Evolutionary conservation across 2,888 invertebrate genomes (phyloP), one percentile per base, ranked within the genome.

Genomic region (Cryptosula pallasiana): DNA sequence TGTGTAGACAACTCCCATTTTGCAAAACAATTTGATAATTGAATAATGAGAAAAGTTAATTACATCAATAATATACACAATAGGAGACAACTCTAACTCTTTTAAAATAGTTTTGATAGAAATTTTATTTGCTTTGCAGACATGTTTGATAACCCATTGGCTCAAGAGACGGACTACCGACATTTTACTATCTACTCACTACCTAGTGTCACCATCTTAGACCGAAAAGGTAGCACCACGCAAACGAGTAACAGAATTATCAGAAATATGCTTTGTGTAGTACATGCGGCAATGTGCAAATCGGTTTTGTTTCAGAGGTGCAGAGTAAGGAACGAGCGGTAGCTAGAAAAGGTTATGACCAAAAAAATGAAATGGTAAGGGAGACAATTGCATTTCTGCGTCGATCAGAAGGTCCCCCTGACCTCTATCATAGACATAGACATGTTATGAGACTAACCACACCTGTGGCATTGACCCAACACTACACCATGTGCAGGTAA

Each of bases 81-180:
- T n/a, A n/a, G n/a, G n/a, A n/a, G n/a, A n/a, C n/a, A n/a, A n/a
- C n/a, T n/a, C n/a, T n/a, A n/a, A n/a, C n/a, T n/a, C n/a, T n/a
- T n/a, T n/a, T n/a, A n/a, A n/a, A n/a, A n/a, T n/a, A n/a, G n/a
- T n/a, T n/a, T n/a, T n/a, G n/a, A n/a, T n/a, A n/a, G n/a, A n/a
- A n/a, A n/a, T n/a, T n/a, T 5, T 13, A 13, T 45, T 45, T 23
- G 34, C 27, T 54, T 77, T 76, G 45, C 76, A 83, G 83, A 81
- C 77, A 75, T 83, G 58, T 83, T 82, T 73, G 78, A 81, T 74
- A 83, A 83, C 73, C 83, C 83, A n/a, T 76, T 82, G 0, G 79
- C 82, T 25, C 81, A 81, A 72, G 83, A 82, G 71, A 77, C 78
- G 20, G 82, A 80, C 35, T 83, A 83, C 72, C 76, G 82, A 69